phyloP scores from a whole-genome alignment of 2,113 vertebrate genomes.

The Aspiorhynchus laticeps region DNA sequence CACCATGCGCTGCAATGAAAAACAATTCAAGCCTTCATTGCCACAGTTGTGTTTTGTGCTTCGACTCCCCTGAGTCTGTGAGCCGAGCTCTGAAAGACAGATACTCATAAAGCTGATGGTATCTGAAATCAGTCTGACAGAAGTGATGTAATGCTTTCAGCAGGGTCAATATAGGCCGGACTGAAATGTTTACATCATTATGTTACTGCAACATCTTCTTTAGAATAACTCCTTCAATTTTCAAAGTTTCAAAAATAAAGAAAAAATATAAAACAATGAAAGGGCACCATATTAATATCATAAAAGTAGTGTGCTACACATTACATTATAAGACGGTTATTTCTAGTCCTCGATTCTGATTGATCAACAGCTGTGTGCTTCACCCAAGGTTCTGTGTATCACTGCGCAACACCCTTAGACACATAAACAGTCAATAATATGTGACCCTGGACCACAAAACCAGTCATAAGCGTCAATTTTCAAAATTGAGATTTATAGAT shows the following conservation, averaged over 20 bases:
- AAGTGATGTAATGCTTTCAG: neutral
- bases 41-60: conserved; percentile 29
- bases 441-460: no score
- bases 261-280: no score
- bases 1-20: conserved; percentile 41
- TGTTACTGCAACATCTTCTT: neutral
- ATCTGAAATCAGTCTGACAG: neutral
- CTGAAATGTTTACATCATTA: neutral
- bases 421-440: no score
- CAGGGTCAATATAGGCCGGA: neutral
- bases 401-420: no score
- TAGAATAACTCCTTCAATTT: neutral
- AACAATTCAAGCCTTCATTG: conserved; percentile 42
- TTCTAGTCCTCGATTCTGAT: no score
- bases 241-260: neutral
- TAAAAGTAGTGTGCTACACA: no score
- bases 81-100: neutral
- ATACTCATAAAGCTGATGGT: neutral
- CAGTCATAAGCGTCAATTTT: no score
- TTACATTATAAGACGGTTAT: no score
- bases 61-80: neutral
- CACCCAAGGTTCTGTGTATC: no score
- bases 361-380: no score
- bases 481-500: no score
- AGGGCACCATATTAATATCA: neutral